These are phyloP conservation scores for Ictidomys tridecemlineatus DNA, from an alignment of 2,113 vertebrate genomes.

Conservation along the genomic window DNA sequence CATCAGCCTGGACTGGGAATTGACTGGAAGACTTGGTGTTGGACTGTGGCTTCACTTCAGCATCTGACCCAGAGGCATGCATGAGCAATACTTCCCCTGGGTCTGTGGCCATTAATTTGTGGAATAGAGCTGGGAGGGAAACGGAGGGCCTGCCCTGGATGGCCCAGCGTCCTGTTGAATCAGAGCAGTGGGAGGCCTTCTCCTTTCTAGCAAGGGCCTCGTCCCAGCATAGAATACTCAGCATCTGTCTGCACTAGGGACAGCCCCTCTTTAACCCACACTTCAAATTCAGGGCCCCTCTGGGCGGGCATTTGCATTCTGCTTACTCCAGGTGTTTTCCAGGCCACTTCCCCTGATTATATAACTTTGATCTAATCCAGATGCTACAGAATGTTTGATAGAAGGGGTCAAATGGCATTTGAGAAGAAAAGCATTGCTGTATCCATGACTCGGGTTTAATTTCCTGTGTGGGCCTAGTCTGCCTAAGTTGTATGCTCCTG, in stretches of 20 bases:
- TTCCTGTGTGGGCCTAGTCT: slow-evolving; percentile 69
- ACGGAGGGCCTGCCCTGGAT: slow-evolving; percentile 76
- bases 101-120: slow-evolving; percentile 60
- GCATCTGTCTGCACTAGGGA: neutral
- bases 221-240: neutral
- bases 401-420: slow-evolving; percentile 74
- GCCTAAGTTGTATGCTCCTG: neutral
- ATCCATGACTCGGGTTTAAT: slow-evolving; percentile 75
- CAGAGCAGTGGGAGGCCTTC: slow-evolving; percentile 78
- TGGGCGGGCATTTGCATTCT: slow-evolving; percentile 46
- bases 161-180: slow-evolving; percentile 85
- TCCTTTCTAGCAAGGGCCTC: slow-evolving; percentile 65
- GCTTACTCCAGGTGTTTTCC: slow-evolving; percentile 85
- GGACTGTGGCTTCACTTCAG: slow-evolving; percentile 55
- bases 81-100: slow-evolving; percentile 64
- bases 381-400: slow-evolving; percentile 71
- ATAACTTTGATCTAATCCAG: slow-evolving; percentile 78
- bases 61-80: slow-evolving; percentile 70
- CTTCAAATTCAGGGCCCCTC: neutral
- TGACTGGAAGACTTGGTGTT: slow-evolving; percentile 72
- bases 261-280: neutral
- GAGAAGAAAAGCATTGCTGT: slow-evolving; percentile 78
- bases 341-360: slow-evolving; percentile 64
- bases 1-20: slow-evolving; percentile 71
- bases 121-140: slow-evolving; percentile 68